phyloP scores from a whole-genome alignment of 2,113 vertebrate species.

The Mionectes macconnelli region DNA sequence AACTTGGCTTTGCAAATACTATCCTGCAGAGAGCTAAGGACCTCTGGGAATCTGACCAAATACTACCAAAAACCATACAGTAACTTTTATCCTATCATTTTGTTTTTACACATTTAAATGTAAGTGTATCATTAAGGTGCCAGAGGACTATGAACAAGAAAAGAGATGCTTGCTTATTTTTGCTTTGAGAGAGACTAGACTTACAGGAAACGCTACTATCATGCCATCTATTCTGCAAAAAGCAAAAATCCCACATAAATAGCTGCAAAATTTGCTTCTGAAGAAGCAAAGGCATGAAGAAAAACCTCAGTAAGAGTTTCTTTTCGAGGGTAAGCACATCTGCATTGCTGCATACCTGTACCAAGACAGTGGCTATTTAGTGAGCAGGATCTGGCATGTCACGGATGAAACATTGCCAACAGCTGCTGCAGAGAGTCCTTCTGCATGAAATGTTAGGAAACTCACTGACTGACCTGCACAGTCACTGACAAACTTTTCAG shows the following conservation, averaged over 20 bases:
- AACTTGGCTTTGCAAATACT: background rate
- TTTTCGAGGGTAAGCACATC: background rate
- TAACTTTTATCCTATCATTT: background rate
- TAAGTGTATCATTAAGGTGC: background rate
- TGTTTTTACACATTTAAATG: background rate
- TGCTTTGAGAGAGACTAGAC: background rate
- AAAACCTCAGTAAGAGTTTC: background rate
- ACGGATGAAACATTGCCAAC: background rate
- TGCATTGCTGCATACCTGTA: background rate
- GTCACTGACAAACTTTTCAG: background rate
- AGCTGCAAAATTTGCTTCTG: background rate
- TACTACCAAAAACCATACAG: fast-evolving
- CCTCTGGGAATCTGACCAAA: background rate
- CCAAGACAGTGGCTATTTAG: background rate
- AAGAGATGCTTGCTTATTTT: background rate
- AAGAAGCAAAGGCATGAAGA: background rate
- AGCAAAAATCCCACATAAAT: background rate
- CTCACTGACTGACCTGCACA: background rate
- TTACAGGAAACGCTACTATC: background rate
- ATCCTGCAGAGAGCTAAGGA: background rate
- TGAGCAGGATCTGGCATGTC: background rate
- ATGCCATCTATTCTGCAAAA: background rate
- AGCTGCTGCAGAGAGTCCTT: background rate
- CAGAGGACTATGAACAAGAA: background rate
- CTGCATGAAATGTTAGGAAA: background rate